Percentiles rank a stretch among this genome's conserved stretches.
phyloP scores from a whole-genome alignment of 2,113 vertebrate genomes.

The Leucoraja erinaceus region DNA sequence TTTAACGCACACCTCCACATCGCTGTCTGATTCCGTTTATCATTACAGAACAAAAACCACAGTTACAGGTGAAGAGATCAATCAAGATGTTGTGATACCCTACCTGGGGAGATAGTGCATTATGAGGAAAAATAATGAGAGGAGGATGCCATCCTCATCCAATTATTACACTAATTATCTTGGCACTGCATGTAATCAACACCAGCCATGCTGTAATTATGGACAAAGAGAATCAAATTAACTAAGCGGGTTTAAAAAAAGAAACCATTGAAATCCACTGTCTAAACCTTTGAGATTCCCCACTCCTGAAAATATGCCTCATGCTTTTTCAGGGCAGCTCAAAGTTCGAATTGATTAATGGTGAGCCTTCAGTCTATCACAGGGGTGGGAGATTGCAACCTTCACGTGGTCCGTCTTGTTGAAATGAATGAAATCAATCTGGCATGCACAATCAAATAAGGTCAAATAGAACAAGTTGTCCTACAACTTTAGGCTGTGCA shows the following conservation, averaged over 20 bases:
- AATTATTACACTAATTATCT: conserved; percentile 44
- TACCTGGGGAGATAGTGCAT: neutral
- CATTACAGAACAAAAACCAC: neutral
- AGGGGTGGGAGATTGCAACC: neutral
- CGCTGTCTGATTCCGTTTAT: neutral
- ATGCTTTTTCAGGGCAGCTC: neutral
- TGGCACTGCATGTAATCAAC: conserved; percentile 39
- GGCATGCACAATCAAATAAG: no score
- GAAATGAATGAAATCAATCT: no score
- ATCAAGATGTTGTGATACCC: neutral
- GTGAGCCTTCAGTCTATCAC: neutral
- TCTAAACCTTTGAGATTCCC: neutral
- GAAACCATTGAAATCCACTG: neutral
- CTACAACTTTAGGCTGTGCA: no score
- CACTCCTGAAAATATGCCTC: neutral
- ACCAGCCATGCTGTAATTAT: conserved; percentile 45
- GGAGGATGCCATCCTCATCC: conserved; percentile 38
- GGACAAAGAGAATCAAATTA: conserved; percentile 42
- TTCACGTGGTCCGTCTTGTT: no score
- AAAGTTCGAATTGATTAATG: neutral
- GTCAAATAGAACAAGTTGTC: no score
- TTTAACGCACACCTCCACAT: neutral
- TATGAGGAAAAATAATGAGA: conserved; percentile 42
- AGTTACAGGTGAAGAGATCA: neutral
- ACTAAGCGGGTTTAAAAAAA: conserved; percentile 39